These are phyloP conservation scores for Aquatica leii DNA, from an alignment of 2,888 invertebrate genomes.

Conservation along the genomic window DNA sequence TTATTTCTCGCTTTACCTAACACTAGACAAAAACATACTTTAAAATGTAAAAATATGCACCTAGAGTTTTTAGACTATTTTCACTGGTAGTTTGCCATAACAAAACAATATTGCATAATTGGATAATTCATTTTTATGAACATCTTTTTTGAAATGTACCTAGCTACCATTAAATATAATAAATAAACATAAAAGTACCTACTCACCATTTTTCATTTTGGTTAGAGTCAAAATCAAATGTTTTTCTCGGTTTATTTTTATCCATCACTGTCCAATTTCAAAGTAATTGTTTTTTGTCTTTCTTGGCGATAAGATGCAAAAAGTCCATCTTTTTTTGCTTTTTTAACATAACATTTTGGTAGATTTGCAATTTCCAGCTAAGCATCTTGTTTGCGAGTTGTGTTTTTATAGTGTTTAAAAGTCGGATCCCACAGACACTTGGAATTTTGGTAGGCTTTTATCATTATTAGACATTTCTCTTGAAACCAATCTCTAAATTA, in stretches of 20 bases:
- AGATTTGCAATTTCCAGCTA: not conserved
- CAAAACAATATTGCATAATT: conserved; percentile 1
- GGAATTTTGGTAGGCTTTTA: no score
- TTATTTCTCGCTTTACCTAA: not conserved
- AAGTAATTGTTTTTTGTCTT: not conserved
- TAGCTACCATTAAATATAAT: not conserved
- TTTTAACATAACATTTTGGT: not conserved
- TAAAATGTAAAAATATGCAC: no score
- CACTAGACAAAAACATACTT: not conserved
- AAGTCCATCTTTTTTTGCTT: not conserved
- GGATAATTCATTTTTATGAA: not conserved
- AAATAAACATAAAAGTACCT: conserved; percentile 1
- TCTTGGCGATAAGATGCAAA: not conserved
- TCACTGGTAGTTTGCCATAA: not conserved
- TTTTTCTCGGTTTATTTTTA: not conserved
- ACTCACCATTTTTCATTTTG: not conserved
- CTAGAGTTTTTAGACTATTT: not conserved
- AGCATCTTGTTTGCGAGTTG: not conserved
- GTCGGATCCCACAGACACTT: no score
- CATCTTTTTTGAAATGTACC: not conserved
- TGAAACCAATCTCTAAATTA: not conserved
- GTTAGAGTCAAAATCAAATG: not conserved
- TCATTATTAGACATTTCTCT: not conserved
- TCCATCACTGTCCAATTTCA: not conserved
- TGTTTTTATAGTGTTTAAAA: no score